Percentiles rank a stretch among this genome's conserved stretches.
These are phyloP conservation scores for Drosophila simulans DNA, from an alignment of 1,140 invertebrate genomes.

Conservation along the genomic window DNA sequence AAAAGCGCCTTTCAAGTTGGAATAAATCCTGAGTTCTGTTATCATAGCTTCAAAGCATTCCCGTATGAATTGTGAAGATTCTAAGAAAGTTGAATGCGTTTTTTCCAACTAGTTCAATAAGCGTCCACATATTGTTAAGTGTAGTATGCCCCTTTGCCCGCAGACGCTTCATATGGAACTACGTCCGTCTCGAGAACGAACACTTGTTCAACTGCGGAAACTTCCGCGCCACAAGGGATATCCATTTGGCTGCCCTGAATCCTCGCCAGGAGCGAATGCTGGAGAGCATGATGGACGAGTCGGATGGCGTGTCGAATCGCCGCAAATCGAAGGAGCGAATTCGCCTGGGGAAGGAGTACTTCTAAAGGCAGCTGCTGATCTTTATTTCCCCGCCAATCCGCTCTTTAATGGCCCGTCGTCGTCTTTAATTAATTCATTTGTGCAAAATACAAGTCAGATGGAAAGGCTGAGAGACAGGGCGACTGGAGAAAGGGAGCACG, in stretches of 20 bases:
- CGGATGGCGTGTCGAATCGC: constrained; percentile 34
- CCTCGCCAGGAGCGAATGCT: constrained; percentile 61
- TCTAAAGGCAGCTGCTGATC: constrained; percentile 39
- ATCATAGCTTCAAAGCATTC: too few relatives aligned
- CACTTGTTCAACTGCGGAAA: constrained; percentile 67
- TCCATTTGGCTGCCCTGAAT: constrained; percentile 61
- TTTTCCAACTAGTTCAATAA: not conserved
- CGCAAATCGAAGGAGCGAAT: constrained; percentile 25
- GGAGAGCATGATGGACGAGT: constrained; percentile 67
- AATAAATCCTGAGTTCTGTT: too few relatives aligned
- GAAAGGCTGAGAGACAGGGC: constrained; percentile 8
- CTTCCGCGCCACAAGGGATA: constrained; percentile 69
- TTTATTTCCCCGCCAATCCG: not conserved
- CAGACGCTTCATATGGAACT: constrained; percentile 82
- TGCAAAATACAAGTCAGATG: constrained; percentile 34
- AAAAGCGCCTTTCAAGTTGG: not conserved
- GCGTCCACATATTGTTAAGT: not conserved
- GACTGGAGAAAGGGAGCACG: not conserved
- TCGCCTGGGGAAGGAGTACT: constrained; percentile 65
- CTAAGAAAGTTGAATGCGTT: not conserved
- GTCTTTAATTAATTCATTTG: constrained; percentile 78
- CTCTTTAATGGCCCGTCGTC: constrained; percentile 31
- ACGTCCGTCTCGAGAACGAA: constrained; percentile 66
- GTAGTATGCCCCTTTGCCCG: not conserved
- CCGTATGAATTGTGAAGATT: not conserved